Conservation (phyloP, 2,888 invertebrate genomes). For the Monopis laevigella region DNA sequence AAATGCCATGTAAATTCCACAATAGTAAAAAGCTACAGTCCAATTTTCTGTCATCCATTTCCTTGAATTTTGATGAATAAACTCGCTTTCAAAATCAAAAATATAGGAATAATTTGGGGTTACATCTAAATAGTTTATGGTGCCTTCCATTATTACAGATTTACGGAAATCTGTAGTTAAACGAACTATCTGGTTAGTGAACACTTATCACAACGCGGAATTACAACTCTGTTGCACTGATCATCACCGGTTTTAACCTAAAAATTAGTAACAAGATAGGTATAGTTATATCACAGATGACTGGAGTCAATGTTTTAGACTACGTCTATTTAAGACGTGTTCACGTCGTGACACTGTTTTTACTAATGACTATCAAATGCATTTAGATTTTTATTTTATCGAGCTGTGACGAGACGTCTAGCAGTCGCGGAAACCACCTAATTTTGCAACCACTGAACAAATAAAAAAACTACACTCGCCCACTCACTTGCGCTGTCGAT, state of each 20-base stretch:
- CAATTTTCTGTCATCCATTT: slow-evolving; percentile 97
- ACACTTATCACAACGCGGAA: slow-evolving; percentile 9
- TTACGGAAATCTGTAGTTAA: not conserved
- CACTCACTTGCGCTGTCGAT: slow-evolving; percentile 2
- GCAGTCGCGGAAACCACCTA: slow-evolving; percentile 30
- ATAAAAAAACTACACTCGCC: slow-evolving; percentile 36
- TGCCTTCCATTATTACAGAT: slow-evolving; percentile 35
- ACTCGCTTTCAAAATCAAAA: slow-evolving; percentile 95
- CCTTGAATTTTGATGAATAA: slow-evolving; percentile 87
- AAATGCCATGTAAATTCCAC: slow-evolving; percentile 90
- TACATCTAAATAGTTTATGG: slow-evolving; percentile 61
- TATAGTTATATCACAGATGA: slow-evolving; percentile 58
- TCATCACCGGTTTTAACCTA: slow-evolving; percentile 58
- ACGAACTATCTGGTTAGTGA: not conserved
- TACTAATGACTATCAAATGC: slow-evolving; percentile 41
- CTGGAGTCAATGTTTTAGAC: slow-evolving; percentile 40
- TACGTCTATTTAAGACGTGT: slow-evolving; percentile 34
- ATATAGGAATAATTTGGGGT: slow-evolving; percentile 93
- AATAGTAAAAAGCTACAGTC: slow-evolving; percentile 91
- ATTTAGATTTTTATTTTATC: slow-evolving; percentile 40
- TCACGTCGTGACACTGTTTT: slow-evolving; percentile 35
- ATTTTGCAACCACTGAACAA: slow-evolving; percentile 34
- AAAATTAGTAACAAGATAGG: slow-evolving; percentile 42
- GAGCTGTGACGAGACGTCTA: slow-evolving; percentile 43
- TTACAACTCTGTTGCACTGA: slow-evolving; percentile 37